phyloP scores from a whole-genome alignment of 1,140 invertebrate species.

The Portunus trituberculatus region DNA sequence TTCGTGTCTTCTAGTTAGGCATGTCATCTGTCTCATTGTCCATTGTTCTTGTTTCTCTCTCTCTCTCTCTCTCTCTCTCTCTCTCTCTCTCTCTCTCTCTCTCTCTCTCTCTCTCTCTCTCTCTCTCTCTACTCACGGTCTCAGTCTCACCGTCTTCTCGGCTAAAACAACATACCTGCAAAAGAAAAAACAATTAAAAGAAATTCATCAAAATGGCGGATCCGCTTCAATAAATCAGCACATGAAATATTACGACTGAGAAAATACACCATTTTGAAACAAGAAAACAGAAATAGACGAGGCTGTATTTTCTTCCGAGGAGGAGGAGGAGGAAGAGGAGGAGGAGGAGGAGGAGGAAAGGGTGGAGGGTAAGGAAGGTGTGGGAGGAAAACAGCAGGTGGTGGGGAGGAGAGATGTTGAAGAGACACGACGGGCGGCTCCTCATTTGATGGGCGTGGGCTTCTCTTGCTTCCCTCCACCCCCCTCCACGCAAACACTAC shows the following conservation, averaged over 20 bases:
- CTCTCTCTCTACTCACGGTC: background rate
- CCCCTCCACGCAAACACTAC: background rate
- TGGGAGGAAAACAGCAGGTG: background rate
- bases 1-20: too few relatives aligned
- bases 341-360: background rate
- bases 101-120: conserved; percentile 10
- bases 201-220: background rate
- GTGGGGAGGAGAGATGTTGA: background rate
- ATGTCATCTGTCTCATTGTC: background rate
- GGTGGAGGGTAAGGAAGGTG: background rate
- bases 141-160: background rate
- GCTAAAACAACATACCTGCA: background rate
- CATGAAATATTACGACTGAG: too few relatives aligned
- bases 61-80: conserved; percentile 1
- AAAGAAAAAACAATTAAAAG: background rate
- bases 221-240: background rate
- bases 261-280: too few relatives aligned
- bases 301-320: background rate
- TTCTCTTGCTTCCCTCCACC: background rate
- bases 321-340: background rate
- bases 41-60: background rate
- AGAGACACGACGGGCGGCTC: background rate
- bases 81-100: conserved; percentile 30
- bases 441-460: background rate
- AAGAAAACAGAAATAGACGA: too few relatives aligned